phyloP scores from a whole-genome alignment of 2,888 invertebrate species.

The Schrankia costaestrigalis region DNA sequence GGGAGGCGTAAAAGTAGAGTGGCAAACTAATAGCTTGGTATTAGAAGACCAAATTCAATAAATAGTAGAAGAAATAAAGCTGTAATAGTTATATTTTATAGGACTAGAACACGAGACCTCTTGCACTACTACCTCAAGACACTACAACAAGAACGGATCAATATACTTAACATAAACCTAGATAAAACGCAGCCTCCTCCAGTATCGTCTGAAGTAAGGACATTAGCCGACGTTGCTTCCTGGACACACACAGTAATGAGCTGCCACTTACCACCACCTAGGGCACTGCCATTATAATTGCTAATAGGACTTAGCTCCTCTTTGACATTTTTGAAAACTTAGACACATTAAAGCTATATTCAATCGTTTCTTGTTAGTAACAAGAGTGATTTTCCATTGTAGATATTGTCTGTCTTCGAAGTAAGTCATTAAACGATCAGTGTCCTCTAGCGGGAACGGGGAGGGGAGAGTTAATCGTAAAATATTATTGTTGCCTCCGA shows the following conservation, averaged over 20 bases:
- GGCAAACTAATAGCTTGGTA: no score
- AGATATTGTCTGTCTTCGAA: slow-evolving; percentile 18
- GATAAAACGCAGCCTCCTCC: slow-evolving; percentile 10
- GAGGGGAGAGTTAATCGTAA: slow-evolving; percentile 44
- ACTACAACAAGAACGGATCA: no score
- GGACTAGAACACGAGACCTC: no score
- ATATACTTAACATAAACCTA: not conserved
- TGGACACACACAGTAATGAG: slow-evolving; percentile 53
- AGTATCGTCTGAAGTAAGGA: slow-evolving; percentile 23
- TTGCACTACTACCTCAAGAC: no score
- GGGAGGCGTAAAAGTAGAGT: no score
- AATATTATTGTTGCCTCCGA: slow-evolving; percentile 44
- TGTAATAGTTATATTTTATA: no score
- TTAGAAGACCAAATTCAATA: no score
- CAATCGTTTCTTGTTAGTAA: slow-evolving; percentile 7
- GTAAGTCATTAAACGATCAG: slow-evolving; percentile 40
- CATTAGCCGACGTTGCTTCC: slow-evolving; percentile 24
- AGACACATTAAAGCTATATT: slow-evolving; percentile 7
- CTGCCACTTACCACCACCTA: slow-evolving; percentile 52
- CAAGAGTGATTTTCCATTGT: no score
- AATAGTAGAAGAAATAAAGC: no score
- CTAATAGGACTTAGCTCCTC: slow-evolving; percentile 55
- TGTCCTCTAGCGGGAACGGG: slow-evolving; percentile 28
- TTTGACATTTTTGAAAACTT: slow-evolving; percentile 45
- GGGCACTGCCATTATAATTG: slow-evolving; percentile 69